Evolutionary conservation across 2,113 vertebrate species (phyloP), one percentile per base, ranked within the genome.

Genomic region (Dascyllus trimaculatus): DNA sequence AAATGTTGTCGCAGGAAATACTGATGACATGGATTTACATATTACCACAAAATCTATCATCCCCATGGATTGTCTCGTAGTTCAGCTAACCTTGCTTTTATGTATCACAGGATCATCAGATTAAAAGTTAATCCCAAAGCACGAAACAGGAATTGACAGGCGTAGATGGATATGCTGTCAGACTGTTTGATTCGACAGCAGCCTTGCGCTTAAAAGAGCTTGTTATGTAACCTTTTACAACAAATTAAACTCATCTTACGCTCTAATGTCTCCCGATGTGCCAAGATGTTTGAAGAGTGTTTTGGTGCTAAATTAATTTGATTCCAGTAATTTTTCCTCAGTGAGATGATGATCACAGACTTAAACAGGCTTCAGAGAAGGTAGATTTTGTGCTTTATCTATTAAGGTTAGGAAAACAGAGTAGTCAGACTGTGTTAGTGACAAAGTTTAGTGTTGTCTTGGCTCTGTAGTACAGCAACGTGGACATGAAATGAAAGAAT

Each of bases 1-100:
- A 63, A 62, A 52, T 45, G 82, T 76, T 63, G 57, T 61, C 60
- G 59, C 60, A 75, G 51, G 48, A 82, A 78, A 82, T 83, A 81
- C 48, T 78, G 78, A 88, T 85, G 82, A 78, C 61, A 64, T 6
- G 40, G 40, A 80, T 89, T 91, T 82, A 48, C 88, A 90, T 91
- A 78, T 84, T 75, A 80, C 49, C 70, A 83, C 83, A 65, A 75
- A 73, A 85, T 75, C 57, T 14, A 54, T 75, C 43, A 18, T 51
- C 8, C n/a, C 45, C 54, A 51, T 26, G 58, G 72, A 78, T 62
- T 13, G 52, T 48, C 51, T 68, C 53, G 61, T 62, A 53, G 60
- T 38, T 14, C 15, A 58, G 21, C 59, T 57, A 57, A 85, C 64
- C 74, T 54, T 72, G 58, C 62, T 65, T 75, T 68, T 75, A 71